These are phyloP conservation scores for Hesperia comma DNA, from an alignment of 2,888 invertebrate species.

Conservation along the genomic window DNA sequence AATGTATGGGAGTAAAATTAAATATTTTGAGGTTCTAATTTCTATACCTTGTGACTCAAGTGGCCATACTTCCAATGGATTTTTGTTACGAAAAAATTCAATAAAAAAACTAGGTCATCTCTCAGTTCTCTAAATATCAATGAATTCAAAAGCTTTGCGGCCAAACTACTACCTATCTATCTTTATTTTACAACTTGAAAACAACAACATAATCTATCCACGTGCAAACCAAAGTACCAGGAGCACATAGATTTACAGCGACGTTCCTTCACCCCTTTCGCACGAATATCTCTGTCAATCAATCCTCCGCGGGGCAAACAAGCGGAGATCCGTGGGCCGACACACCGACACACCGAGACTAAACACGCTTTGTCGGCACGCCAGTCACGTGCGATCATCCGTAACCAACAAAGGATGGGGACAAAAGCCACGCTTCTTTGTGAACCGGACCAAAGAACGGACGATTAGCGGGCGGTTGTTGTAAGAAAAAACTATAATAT, in stretches of 20 bases:
- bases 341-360: conserved; percentile 58
- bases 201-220: no score
- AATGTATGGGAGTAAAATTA: no score
- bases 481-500: not conserved
- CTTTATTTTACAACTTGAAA: no score
- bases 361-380: conserved; percentile 66
- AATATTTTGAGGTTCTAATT: no score
- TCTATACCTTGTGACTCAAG: no score
- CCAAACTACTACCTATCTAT: no score
- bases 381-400: conserved; percentile 74
- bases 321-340: conserved; percentile 47
- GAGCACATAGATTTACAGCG: not conserved
- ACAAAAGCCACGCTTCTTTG: conserved; percentile 53
- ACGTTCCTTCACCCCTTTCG: not conserved
- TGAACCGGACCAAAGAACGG: conserved; percentile 16
- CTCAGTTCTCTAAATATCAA: no score
- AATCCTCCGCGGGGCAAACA: conserved; percentile 52
- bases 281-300: conserved; percentile 71
- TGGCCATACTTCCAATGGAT: no score
- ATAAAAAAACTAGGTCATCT: no score
- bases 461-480: conserved; percentile 9
- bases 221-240: no score
- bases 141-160: no score
- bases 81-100: no score
- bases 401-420: conserved; percentile 69